Evolutionary conservation across 2,797 vertebrate species (phyloP), one percentile per base, ranked within the genome.

Genomic region (Carapus acus): DNA sequence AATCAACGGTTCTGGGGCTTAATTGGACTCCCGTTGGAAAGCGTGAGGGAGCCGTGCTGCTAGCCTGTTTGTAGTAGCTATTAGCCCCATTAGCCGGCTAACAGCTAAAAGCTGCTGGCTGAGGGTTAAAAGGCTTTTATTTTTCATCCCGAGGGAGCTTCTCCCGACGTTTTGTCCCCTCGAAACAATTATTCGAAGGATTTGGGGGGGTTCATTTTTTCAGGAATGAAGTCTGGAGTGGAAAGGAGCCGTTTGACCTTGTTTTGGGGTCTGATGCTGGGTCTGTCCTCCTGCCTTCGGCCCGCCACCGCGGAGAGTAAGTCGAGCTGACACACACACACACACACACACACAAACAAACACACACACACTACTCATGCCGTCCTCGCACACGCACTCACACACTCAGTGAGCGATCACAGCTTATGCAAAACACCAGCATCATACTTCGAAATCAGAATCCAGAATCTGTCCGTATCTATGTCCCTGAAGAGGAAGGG

Each of bases 231-330:
- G 92, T 83, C 88, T 88, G 80, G 83, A 73, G 85, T 70, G 83
- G 89, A 85, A 88, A 86, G 88, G 85, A 88, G 79, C 82, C 85
- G 88, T 85, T 88, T 90, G 92, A 91, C 93, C 92, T 91, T 92
- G 86, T 87, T 88, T 83, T 90, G 91, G 89, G 91, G 90, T 86
- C 87, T 95, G 83, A 84, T 95, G 86, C 82, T 92, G 81, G 77
- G 87, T 80, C 82, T 90, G 82, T 87, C 82, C 76, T 85, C 90
- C 79, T 91, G 86, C 78, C 81, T 91, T 74, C 87, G 91, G 89
- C 88, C 91, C 63, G 77, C 90, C 77, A 86, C 89, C 87, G 92
- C 89, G 83, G 92, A 94, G 89, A 93, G 93, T 96, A 79, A 83
- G 85, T 83, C 65, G 9, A 7, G 46, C 67, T 23, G 0, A 63